phyloP scores from a whole-genome alignment of 92 coral and sea anemone species.

The Bergia puertoricense region DNA sequence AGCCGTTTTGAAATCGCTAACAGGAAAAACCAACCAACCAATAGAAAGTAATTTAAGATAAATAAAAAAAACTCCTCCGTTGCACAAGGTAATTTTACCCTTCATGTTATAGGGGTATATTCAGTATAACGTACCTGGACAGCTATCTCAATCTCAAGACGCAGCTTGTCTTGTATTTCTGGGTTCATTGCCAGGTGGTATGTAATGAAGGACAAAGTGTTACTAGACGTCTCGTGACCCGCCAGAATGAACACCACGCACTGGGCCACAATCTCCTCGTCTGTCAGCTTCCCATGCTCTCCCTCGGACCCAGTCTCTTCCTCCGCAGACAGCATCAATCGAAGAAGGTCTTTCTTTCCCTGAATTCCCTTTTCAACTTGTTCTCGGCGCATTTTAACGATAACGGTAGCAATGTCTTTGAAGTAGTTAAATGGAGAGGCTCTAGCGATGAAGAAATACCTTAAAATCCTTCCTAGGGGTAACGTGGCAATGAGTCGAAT shows the following conservation, averaged over 20 bases:
- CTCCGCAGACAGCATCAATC: background rate
- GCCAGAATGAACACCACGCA: background rate
- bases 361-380: background rate
- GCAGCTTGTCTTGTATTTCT: background rate
- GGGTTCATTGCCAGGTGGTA: conserved; percentile 18
- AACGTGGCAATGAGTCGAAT: background rate
- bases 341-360: conserved; percentile 15
- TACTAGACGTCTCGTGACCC: too few relatives aligned
- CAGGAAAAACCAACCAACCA: too few relatives aligned
- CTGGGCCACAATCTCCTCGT: background rate
- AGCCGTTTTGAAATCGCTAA: too few relatives aligned
- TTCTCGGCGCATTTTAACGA: conserved; percentile 3
- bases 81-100: too few relatives aligned
- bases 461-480: background rate
- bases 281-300: background rate
- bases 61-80: too few relatives aligned
- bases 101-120: too few relatives aligned
- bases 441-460: background rate
- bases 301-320: background rate
- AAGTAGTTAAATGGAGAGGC: background rate
- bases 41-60: too few relatives aligned
- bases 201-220: background rate
- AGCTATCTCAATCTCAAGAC: background rate
- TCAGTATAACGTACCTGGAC: background rate
- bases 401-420: conserved; percentile 1